Base-by-base conservation (phyloP, 1,140 invertebrate genomes). In the Ostrea edulis region DNA sequence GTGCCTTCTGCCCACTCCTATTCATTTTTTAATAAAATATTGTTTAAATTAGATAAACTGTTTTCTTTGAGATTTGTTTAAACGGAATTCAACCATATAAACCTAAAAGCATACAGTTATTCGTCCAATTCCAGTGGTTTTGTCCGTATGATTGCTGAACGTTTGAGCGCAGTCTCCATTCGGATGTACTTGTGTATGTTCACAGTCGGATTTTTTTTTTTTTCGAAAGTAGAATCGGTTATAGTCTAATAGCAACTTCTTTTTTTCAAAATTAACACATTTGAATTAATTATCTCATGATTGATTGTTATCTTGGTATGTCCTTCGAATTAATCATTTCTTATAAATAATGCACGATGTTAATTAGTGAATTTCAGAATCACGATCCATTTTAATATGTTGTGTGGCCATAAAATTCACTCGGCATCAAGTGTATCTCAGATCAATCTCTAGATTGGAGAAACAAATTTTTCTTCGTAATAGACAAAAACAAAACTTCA, bases 271-370 rank as follows among this genome's bases (percentile, higher is more conserved):
- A 77, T 77, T 77, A 77, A 9, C 68, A 77, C 68, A 77, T 77
- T 77, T 77, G 68, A 77, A 77, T 77, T 77, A 77, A 77, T 35
- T 44, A 77, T 25, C 68, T 77, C 25, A 77, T 77, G 68, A 77
- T 29, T 77, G 68, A 77, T 77, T 25, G 12, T 14, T 77, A 35
- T 77, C 29, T 77, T 14, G 25, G 12, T 35, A 14, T 77, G 68
- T 77, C 68, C 68, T 77, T 77, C 68, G 29, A 8, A 77, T 77
- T 77, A 77, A 77, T 77, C 68, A 77, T 25, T 77, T 77, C 68
- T 77, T 77, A 77, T 77, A 77, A 77, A 77, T 77, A 77, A 77
- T 77, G 68, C 29, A 77, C 68, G 12, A 25, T 77, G 29, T 77
- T 77, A 35, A 77, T 77, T 77, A 77, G 68, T 35, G 25, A 77